These are phyloP conservation scores for Atrina japonica DNA, from an alignment of 2,888 invertebrate genomes.

Conservation along the genomic window DNA sequence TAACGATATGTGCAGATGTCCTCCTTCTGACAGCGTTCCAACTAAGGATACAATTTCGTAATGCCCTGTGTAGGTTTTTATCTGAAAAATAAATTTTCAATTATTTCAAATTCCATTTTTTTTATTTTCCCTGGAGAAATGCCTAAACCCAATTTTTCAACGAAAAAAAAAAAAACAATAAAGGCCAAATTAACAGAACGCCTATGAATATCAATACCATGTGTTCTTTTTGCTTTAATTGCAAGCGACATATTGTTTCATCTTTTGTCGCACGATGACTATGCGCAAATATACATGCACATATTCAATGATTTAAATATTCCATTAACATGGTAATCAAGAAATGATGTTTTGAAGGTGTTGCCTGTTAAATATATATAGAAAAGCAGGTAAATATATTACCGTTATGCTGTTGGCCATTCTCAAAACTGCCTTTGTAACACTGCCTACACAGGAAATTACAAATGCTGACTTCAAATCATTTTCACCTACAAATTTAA, in stretches of 20 bases:
- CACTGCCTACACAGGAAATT: constrained; percentile 80
- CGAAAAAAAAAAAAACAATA: not conserved
- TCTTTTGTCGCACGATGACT: not conserved
- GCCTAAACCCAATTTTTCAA: not conserved
- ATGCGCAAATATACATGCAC: too few relatives aligned
- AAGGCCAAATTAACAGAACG: too few relatives aligned
- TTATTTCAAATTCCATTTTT: too few relatives aligned
- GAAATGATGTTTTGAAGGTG: too few relatives aligned
- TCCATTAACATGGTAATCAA: too few relatives aligned
- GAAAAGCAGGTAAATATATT: constrained; percentile 10
- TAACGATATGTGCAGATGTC: constrained; percentile 80
- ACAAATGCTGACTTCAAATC: constrained; percentile 78
- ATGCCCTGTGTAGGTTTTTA: constrained; percentile 70
- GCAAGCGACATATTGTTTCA: not conserved
- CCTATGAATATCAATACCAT: too few relatives aligned
- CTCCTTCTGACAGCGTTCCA: constrained; percentile 79
- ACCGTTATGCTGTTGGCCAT: constrained; percentile 72
- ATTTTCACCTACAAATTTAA: constrained; percentile 62
- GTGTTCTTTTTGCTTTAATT: too few relatives aligned
- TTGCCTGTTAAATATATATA: too few relatives aligned
- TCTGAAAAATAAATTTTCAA: constrained; percentile 49
- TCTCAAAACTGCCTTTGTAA: constrained; percentile 77
- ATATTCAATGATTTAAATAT: too few relatives aligned
- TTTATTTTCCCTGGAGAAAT: not conserved
- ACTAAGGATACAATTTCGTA: constrained; percentile 81